A percentile compares a stretch with the other conserved stretches of the same genome.
phyloP scores from a whole-genome alignment of 2,797 vertebrate genomes.

The Enteromius radiatus region DNA sequence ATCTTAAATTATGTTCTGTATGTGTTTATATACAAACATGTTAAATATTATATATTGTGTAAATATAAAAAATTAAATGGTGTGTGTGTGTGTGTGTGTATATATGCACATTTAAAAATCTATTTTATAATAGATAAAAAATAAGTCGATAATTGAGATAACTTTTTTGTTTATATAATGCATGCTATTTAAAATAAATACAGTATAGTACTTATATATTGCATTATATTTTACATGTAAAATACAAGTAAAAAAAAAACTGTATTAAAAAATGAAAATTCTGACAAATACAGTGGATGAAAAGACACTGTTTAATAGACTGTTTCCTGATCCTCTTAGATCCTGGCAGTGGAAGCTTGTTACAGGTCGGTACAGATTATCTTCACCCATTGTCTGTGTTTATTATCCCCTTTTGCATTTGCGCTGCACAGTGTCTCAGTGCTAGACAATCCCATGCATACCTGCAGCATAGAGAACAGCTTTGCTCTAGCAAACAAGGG shows the following conservation, averaged over 20 bases:
- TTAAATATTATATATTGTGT: slow-evolving; percentile 30
- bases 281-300: background rate
- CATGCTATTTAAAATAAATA: background rate
- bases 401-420: slow-evolving; percentile 54
- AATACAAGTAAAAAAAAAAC: background rate
- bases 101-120: background rate
- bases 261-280: background rate
- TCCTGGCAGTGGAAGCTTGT: background rate
- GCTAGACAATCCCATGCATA: slow-evolving; percentile 52
- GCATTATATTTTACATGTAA: background rate
- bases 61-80: background rate
- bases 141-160: background rate
- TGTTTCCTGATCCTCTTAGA: background rate
- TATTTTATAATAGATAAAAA: background rate
- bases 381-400: slow-evolving; percentile 58
- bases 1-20: no score
- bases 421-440: slow-evolving; percentile 46
- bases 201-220: background rate
- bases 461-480: slow-evolving; percentile 62
- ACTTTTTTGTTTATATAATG: background rate
- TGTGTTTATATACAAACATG: no score
- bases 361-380: slow-evolving; percentile 54
- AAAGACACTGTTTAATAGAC: slow-evolving; percentile 5
- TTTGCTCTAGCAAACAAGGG: slow-evolving; percentile 53
- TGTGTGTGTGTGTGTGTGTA: no score